Evolutionary conservation across 2,113 vertebrate genomes (phyloP), one percentile per base, ranked within the genome.

Genomic region (Eupsittula cactorum): DNA sequence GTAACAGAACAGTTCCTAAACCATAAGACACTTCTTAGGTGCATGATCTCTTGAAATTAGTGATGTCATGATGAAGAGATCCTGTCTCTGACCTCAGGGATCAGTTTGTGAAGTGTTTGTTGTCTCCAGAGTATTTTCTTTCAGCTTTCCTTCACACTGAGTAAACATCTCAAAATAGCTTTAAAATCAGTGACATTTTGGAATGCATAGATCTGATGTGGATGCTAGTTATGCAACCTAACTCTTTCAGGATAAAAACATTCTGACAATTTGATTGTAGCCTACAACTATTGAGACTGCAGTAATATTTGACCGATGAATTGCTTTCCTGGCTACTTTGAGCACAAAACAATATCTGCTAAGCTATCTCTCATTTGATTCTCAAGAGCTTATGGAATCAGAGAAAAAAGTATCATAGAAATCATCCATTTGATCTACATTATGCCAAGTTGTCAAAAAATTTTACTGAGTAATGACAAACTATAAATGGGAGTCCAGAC

Each of bases 141-240:
- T 83, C n/a, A 77, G 12, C 76, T 62, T 93, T 80, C 64, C 68
- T 86, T 83, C 64, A 62, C 68, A 49, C 41, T 5, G 1, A 74
- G 18, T 18, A 91, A 73, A 73, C 25, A 62, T 44, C 49, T 93
- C 68, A 86, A 88, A 93, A 70, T 10, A 92, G 55, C 68, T 78
- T 88, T 86, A 74, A 92, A 96, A 86, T 62, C 64, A 86, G 76
- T 88, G 89, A 86, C 89, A 75, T 84, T 96, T 94, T 57, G 25
- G 50, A 88, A 81, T 84, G 60, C 7, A 63, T 74, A 62, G 77
- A 86, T 83, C 70, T 83, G 68, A 68, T 86, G 60, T 44, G 28
- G 13, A 81, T 88, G 53, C 1, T 78, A 70, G 89, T 94, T 91
- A 95, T 59, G 77, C 29, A 96, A 84, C 52, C 44, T 81, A 64